Conservation (phyloP, 1,140 invertebrate genomes). For the Lepidurus arcticus region DNA sequence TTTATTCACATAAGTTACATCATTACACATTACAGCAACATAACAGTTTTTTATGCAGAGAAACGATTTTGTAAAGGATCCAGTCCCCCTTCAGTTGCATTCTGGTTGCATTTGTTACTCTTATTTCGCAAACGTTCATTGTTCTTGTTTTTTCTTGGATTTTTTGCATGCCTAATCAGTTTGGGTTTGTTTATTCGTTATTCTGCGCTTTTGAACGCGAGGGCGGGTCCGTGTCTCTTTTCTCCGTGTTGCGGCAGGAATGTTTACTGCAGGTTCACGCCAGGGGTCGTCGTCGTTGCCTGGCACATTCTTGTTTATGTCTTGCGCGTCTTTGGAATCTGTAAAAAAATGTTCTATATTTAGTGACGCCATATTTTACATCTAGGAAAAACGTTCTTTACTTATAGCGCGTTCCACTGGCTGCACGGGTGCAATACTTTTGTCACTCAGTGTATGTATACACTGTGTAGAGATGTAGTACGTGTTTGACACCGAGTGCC, state of each 20-base stretch:
- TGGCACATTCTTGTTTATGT: not conserved
- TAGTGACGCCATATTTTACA: too few species aligned
- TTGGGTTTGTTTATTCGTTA: not conserved
- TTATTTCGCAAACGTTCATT: too few species aligned
- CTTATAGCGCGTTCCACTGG: too few species aligned
- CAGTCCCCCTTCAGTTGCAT: not conserved
- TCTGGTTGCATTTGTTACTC: not conserved
- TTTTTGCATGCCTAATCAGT: not conserved
- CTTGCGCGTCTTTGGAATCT: not conserved
- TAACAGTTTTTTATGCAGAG: not conserved
- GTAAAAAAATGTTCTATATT: too few species aligned
- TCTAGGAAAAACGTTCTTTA: too few species aligned
- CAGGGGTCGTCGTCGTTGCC: not conserved
- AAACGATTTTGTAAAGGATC: not conserved
- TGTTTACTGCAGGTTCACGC: not conserved
- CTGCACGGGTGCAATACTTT: too few species aligned
- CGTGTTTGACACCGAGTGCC: too few species aligned
- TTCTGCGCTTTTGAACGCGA: not conserved
- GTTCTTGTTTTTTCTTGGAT: too few species aligned
- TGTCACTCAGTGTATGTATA: too few species aligned
- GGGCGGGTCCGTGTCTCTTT: not conserved
- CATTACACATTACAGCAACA: not conserved
- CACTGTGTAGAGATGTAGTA: too few species aligned
- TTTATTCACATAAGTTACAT: not conserved
- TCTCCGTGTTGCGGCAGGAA: not conserved